Evolutionary conservation across 2,113 vertebrate genomes (phyloP).

Genomic region (Oreochromis spilurus): DNA sequence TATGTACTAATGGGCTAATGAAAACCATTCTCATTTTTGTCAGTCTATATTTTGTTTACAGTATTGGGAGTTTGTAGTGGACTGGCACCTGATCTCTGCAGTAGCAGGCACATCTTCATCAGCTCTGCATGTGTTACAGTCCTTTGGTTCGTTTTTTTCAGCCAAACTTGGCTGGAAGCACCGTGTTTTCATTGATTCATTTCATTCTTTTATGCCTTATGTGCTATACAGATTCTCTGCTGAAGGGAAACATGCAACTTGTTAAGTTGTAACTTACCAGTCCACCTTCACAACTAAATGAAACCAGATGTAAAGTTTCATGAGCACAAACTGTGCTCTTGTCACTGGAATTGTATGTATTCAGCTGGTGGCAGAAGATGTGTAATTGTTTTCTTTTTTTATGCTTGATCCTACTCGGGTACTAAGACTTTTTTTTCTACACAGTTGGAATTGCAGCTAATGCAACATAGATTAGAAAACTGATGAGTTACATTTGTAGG

Average conservation of each 20-base stretch:
- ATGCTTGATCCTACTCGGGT: background rate
- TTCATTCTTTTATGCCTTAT: background rate
- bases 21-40: background rate
- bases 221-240: background rate
- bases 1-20: background rate
- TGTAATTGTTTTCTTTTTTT: background rate
- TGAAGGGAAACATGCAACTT: background rate
- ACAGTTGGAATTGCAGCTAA: background rate
- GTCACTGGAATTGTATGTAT: background rate
- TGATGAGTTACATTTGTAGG: background rate
- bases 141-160: background rate
- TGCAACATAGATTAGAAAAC: background rate
- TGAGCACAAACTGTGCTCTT: background rate
- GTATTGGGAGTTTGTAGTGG: background rate
- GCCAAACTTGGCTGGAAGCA: background rate
- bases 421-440: background rate
- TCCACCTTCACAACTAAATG: background rate
- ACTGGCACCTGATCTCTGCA: background rate
- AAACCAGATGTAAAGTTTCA: background rate
- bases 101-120: background rate
- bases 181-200: background rate
- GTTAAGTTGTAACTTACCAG: background rate
- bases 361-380: background rate
- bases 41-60: background rate
- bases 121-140: background rate